Evolutionary conservation across 2,113 vertebrate species (phyloP).

Genomic region (Pseudorhombus dupliciocellatus): DNA sequence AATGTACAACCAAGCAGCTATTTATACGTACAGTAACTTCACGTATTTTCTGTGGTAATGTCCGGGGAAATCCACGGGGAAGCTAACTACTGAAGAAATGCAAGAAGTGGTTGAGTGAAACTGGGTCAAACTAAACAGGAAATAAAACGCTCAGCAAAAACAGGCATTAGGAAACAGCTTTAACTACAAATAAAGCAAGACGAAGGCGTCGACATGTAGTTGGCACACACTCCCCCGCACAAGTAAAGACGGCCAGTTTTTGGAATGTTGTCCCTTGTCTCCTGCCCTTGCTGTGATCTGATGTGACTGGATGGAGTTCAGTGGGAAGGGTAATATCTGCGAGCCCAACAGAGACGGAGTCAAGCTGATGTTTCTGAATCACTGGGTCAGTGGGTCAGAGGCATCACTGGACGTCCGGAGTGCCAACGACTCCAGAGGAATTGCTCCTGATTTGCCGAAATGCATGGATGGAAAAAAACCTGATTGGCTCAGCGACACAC

Average conservation of each 20-base stretch:
- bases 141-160: conserved; percentile 6
- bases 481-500: conserved; percentile 38
- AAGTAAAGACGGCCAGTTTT: conserved; percentile 30
- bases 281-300: conserved; percentile 59
- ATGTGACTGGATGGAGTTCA: conserved; percentile 60
- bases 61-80: conserved; percentile 13
- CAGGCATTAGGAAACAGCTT: neutral
- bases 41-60: conserved; percentile 6
- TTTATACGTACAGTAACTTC: conserved; percentile 22
- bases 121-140: conserved; percentile 28
- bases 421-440: conserved; percentile 53
- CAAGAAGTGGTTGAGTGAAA: conserved; percentile 44
- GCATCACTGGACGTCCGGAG: conserved; percentile 64
- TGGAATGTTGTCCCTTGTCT: conserved; percentile 55
- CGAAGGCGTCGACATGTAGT: conserved; percentile 6
- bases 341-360: conserved; percentile 57
- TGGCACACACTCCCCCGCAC: conserved; percentile 1
- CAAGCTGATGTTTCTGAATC: conserved; percentile 72
- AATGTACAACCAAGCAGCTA: conserved; percentile 14
- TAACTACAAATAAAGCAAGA: conserved; percentile 9
- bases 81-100: neutral
- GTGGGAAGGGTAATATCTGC: conserved; percentile 53
- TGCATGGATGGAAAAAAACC: conserved; percentile 29
- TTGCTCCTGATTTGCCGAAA: conserved; percentile 50
- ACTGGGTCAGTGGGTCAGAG: conserved; percentile 79